These are phyloP conservation scores for Ascidia mentula DNA, from an alignment of 23 tunicate species.

Conservation along the genomic window DNA sequence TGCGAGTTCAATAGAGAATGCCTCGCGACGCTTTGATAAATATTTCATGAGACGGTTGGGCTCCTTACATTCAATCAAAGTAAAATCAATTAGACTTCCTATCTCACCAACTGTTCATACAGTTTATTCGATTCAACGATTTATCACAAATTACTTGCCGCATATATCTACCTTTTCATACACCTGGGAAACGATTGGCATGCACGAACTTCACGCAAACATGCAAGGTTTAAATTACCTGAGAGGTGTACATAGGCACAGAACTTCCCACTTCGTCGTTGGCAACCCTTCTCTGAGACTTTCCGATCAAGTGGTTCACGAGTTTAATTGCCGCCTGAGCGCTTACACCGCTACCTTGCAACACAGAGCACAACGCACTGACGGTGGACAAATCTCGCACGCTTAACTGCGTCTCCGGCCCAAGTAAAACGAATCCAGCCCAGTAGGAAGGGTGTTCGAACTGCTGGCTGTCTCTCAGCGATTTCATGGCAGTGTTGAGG, in stretches of 20 bases:
- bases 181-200: no score
- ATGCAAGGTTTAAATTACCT: slow-evolving; percentile 33
- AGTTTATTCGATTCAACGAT: no score
- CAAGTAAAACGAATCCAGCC: slow-evolving; percentile 72
- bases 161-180: no score
- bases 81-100: no score
- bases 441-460: slow-evolving; percentile 90
- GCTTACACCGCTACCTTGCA: slow-evolving; percentile 24
- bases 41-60: background rate
- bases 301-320: slow-evolving; percentile 40
- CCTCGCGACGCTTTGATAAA: no score
- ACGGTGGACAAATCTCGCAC: slow-evolving; percentile 17
- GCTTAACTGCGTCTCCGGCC: slow-evolving; percentile 35
- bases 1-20: background rate
- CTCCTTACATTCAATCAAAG: background rate
- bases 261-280: background rate
- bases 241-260: slow-evolving; percentile 68
- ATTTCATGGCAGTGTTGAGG: slow-evolving; percentile 37
- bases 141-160: no score
- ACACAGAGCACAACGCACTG: slow-evolving; percentile 26
- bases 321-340: slow-evolving; percentile 44
- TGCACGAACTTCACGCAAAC: no score
- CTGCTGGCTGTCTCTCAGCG: slow-evolving; percentile 37
- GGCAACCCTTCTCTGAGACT: slow-evolving; percentile 8
- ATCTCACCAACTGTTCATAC: no score